These are phyloP conservation scores for Pristis pectinata DNA, from an alignment of 2,797 vertebrate genomes.

Conservation along the genomic window DNA sequence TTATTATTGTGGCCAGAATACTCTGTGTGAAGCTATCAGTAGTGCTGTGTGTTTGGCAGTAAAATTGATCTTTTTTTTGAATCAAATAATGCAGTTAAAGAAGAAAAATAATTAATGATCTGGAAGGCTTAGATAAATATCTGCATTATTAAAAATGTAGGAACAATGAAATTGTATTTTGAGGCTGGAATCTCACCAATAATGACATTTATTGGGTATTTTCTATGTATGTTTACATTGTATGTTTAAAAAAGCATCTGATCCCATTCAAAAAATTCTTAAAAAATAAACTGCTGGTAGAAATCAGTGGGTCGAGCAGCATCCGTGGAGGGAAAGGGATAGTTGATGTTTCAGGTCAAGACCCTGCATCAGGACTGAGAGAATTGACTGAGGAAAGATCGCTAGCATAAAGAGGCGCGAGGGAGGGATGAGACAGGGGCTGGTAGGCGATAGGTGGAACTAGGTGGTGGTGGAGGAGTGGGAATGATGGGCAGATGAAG, in stretches of 20 bases:
- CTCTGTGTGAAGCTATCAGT: conserved; percentile 72
- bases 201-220: background rate
- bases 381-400: too few relatives aligned
- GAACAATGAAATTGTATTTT: background rate
- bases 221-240: background rate
- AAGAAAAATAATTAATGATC: conserved; percentile 9
- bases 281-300: too few relatives aligned
- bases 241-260: background rate
- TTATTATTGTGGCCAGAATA: conserved; percentile 79
- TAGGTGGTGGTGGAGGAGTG: too few relatives aligned
- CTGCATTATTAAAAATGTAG: conserved; percentile 19
- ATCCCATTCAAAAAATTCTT: background rate
- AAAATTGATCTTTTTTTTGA: background rate
- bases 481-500: too few relatives aligned
- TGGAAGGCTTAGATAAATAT: conserved; percentile 2
- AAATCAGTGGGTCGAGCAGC: too few relatives aligned
- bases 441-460: too few relatives aligned
- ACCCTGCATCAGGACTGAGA: too few relatives aligned
- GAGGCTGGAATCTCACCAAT: background rate
- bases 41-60: conserved; percentile 71
- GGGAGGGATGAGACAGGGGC: too few relatives aligned
- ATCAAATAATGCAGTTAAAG: background rate
- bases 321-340: too few relatives aligned
- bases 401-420: too few relatives aligned
- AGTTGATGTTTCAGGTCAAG: too few relatives aligned